Percentiles rank a stretch among this genome's conserved stretches.
phyloP scores from a whole-genome alignment of 2,113 vertebrate genomes.

The Cavia aperea region DNA sequence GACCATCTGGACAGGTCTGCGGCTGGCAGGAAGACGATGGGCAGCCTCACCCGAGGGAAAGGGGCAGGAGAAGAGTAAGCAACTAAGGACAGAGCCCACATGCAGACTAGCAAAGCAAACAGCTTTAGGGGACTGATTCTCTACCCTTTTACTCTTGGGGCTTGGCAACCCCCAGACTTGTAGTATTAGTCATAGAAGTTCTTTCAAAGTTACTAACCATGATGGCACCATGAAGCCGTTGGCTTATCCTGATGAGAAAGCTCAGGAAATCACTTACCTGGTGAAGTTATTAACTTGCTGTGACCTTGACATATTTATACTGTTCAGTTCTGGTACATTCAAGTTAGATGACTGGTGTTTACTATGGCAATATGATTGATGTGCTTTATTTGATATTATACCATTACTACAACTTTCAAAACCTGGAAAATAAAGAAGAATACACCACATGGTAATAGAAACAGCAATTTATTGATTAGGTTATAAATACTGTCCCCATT shows the following conservation, averaged over 20 bases:
- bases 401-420: slow-evolving; percentile 98
- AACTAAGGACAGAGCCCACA: neutral
- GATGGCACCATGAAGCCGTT: neutral
- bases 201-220: neutral
- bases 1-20: neutral
- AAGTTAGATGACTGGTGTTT: slow-evolving; percentile 85
- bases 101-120: neutral
- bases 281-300: slow-evolving; percentile 85
- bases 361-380: slow-evolving; percentile 89
- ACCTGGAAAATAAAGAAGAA: slow-evolving; percentile 69
- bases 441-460: neutral
- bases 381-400: slow-evolving; percentile 89
- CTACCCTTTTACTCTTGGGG: neutral
- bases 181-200: neutral
- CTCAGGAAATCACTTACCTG: slow-evolving; percentile 77
- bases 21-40: neutral
- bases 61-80: neutral
- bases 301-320: slow-evolving; percentile 88
- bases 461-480: neutral
- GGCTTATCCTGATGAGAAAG: neutral
- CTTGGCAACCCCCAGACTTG: neutral
- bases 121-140: neutral
- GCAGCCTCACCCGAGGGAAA: neutral
- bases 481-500: neutral
- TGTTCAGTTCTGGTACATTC: slow-evolving; percentile 88